Conservation (phyloP, 2,113 vertebrate species). For the Bubo blakistoni region DNA sequence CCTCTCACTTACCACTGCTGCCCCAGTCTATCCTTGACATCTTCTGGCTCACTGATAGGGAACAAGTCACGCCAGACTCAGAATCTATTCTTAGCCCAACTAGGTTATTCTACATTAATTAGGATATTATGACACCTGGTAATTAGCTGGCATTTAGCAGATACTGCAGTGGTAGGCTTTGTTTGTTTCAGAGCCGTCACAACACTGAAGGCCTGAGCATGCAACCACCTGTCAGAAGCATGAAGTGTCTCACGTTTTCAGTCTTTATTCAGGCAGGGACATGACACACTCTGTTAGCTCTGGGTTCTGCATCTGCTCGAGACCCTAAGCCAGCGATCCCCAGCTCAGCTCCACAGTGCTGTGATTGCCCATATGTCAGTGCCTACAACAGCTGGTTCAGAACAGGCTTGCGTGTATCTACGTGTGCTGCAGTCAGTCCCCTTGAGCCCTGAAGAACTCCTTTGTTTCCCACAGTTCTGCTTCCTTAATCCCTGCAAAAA, state of each 20-base stretch:
- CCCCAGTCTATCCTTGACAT: neutral
- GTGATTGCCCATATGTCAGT: neutral
- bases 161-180: neutral
- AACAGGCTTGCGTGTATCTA: neutral
- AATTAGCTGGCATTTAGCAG: neutral
- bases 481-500: neutral
- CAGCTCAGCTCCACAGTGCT: neutral
- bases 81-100: neutral
- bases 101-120: neutral
- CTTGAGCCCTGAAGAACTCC: neutral
- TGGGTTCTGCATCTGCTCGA: neutral
- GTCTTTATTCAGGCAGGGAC: neutral
- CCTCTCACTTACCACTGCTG: neutral
- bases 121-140: neutral
- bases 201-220: neutral
- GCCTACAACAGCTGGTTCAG: neutral
- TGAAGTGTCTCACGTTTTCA: fast-evolving
- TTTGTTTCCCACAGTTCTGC: neutral
- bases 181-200: neutral
- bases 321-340: neutral
- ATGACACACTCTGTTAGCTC: neutral
- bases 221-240: neutral
- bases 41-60: neutral
- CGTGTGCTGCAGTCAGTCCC: fast-evolving
- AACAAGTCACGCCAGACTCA: neutral